phyloP scores from a whole-genome alignment of 2,888 invertebrate genomes.

The Limnephilus marmoratus region DNA sequence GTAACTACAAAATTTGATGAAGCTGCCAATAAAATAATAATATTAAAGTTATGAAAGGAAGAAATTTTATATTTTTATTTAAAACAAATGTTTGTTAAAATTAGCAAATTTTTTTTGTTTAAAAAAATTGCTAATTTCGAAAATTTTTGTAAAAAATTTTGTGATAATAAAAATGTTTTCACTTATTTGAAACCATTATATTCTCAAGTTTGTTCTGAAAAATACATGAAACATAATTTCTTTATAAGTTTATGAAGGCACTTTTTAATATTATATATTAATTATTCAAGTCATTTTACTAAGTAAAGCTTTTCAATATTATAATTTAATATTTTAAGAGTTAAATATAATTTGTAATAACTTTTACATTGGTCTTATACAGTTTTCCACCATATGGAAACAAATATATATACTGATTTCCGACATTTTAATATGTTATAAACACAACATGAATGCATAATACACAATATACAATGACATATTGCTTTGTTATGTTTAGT shows the following conservation, averaged over 20 bases:
- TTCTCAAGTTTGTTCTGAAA: neutral
- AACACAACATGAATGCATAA: neutral
- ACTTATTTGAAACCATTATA: constrained; percentile 2
- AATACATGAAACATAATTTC: neutral
- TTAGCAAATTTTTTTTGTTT: neutral
- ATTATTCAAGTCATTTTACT: neutral
- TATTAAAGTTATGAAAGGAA: neutral
- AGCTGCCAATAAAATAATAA: neutral
- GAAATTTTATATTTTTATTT: neutral
- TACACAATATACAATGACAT: neutral
- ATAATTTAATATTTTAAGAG: neutral
- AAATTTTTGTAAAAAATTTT: neutral
- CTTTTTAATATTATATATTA: neutral
- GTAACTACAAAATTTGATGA: neutral
- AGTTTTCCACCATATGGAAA: neutral
- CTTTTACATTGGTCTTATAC: neutral
- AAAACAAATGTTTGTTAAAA: neutral
- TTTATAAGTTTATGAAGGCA: neutral
- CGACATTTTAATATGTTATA: neutral
- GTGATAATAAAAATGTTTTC: neutral
- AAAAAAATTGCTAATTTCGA: neutral
- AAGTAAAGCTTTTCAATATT: neutral
- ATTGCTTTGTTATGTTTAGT: neutral
- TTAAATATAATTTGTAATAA: neutral
- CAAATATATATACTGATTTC: neutral